Evolutionary conservation across 1,140 invertebrate genomes (phyloP), one percentile per base, ranked within the genome.

Genomic region (Hycleus cichorii): DNA sequence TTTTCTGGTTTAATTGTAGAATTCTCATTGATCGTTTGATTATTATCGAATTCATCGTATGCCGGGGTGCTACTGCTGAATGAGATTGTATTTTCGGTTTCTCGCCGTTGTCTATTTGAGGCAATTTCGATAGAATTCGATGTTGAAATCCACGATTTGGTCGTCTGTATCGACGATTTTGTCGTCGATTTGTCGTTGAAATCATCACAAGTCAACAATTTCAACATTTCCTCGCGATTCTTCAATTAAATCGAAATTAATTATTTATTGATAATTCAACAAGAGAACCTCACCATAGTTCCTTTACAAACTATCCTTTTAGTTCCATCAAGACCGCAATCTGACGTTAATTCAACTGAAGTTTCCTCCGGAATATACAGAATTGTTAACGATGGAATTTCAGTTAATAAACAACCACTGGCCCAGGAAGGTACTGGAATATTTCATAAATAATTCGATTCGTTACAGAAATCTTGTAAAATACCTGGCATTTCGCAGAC

Each of bases 281-380:
- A 39, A 7, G 39, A 6, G 39, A 39, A 39, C 73, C 77, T 77
- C 74, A 86, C 85, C 72, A 83, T 78, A 70, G 85, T 83, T 66
- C 84, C 83, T 64, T 83, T 83, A 70, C 85, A 87, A 27, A 83
- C 80, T 55, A 86, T 81, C 47, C 81, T 75, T 65, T 84, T 78
- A 27, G 89, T 88, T 40, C 92, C 93, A 74, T 91, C 93, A 38
- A 93, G 76, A 42, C 90, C 90, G 71, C 92, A 87, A 74, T 95
- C 93, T 40, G 90, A 88, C 25, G 91, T 90, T 42, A 95, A 76
- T 66, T 93, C 89, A 40, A 96, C 80, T 38, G 91, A 82, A 24
- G 91, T 81, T 68, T 89, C 85, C 60, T 87, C 85, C 32, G 88
- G 87, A 63, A 86, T 77, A 64, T 85, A 88, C 39, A 85, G 76